Base-by-base conservation (phyloP, 2,888 invertebrate genomes). In the Drosophila setosimentum region DNA sequence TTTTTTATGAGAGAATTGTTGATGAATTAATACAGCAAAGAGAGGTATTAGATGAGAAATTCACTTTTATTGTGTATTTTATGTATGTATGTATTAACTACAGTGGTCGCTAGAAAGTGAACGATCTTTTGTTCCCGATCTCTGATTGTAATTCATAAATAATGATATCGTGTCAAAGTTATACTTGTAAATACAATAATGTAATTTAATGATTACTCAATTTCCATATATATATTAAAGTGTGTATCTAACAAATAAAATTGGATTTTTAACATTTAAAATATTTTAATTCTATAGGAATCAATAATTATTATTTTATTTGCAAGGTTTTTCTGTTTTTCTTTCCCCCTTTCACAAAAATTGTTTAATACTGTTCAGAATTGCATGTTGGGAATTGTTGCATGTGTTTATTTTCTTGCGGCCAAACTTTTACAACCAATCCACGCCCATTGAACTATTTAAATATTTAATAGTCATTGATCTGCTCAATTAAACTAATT, bases 401-500 rank as follows among this genome's bases (percentile, higher is more conserved):
- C 84, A 85, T 83, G 72, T 85, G 87, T 68, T n/a, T 40, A n/a
- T 40, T 35, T 7, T 16, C 73, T 70, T 29, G 27, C 32, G 50
- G 32, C 27, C 24, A 10, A 35, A 51, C n/a, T 64, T 64, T 59
- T 16, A 16, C 7, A 29, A 3, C 11, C 11, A 24, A 37, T 1
- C 5, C 4, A 45, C 2, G 2, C 3, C n/a, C n/a, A 55, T 21
- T 64, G 13, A 48, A 49, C 29, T 30, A 42, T 33, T 50, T 66
- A 3, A 73, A 78, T 78, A 70, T 61, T 74, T 78, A 66, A 77
- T 65, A 21, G 27, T 18, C 63, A 76, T 76, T 68, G 73, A 74
- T 70, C 48, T 67, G 45, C 27, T 53, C 54, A 66, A 37, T 32
- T 64, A 51, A 40, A 65, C 16, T 42, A 24, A 6, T 53, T 48